phyloP scores from a whole-genome alignment of 2,888 invertebrate genomes.

The Mechanitis mazaeus region DNA sequence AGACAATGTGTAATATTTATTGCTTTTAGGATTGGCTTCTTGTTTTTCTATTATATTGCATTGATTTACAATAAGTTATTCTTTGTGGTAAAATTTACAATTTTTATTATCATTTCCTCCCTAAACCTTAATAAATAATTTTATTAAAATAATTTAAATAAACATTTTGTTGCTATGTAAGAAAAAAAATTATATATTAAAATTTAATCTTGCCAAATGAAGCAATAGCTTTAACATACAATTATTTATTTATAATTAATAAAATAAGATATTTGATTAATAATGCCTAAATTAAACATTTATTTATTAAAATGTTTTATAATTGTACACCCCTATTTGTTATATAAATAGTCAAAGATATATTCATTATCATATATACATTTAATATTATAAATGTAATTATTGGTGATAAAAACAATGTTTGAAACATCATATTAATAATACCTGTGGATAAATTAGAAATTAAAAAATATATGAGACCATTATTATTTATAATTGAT shows the following conservation, averaged over 20 bases:
- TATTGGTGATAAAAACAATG: slow-evolving; percentile 65
- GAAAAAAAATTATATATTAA: slow-evolving; percentile 12
- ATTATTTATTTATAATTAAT: no score
- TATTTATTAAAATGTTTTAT: slow-evolving; percentile 33
- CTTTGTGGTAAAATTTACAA: no score
- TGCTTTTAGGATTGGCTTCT: no score
- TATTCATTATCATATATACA: slow-evolving; percentile 72
- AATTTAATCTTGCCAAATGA: no score
- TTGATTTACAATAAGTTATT: no score
- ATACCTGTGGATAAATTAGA: slow-evolving; percentile 91
- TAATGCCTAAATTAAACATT: slow-evolving; percentile 19
- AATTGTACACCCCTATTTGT: slow-evolving; percentile 64
- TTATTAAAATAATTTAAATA: not conserved
- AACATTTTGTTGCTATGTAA: not conserved
- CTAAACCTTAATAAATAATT: no score
- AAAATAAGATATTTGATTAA: not conserved
- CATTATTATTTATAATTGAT: slow-evolving; percentile 86
- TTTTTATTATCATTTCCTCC: no score
- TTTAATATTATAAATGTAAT: slow-evolving; percentile 74
- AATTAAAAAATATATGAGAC: slow-evolving; percentile 87
- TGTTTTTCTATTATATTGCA: no score
- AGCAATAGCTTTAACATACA: no score
- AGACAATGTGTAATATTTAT: no score
- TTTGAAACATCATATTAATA: slow-evolving; percentile 83
- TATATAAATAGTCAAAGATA: slow-evolving; percentile 48